Base-by-base conservation (phyloP, 2,797 vertebrate species). In the Salarias fasciatus region DNA sequence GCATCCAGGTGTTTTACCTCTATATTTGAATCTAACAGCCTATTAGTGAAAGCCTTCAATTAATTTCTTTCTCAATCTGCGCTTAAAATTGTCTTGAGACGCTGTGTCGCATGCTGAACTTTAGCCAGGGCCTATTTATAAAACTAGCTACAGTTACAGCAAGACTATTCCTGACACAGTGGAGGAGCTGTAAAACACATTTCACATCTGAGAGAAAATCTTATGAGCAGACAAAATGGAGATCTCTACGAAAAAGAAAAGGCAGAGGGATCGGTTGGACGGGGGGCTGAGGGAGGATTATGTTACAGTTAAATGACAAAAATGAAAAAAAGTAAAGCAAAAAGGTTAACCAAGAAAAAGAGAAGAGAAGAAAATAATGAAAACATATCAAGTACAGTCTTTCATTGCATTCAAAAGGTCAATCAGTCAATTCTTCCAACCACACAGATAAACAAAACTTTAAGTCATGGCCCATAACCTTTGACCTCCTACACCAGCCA, bases 111-210 rank as follows among this genome's bases (percentile, higher is more conserved):
- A 78, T 69, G 57, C 71, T 86, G 83, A 87, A 80, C 83, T 87
- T 84, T 85, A 69, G 80, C 80, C 72, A 82, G 53, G 11, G 53
- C 28, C 87, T 89, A 91, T 91, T 91, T 89, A 85, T 90, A 90
- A 79, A 74, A 67, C 48, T 77, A 84, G 87, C 86, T 90, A 87
- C 82, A 76, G 85, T 91, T 90, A 89, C 90, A 87, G 78, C 82
- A 30, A 0, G 61, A 82, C 86, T 91, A 90, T 89, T 90, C 79
- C 79, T 88, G 87, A 85, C 80, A 62, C 64, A 24, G 35, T 71
- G 49, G 51, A 79, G 63, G 64, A 71, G 63, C 82, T 71, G 75
- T 72, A 55, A 77, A 72, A 85, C 58, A 41, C 74, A 86, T 86
- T 75, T 83, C 73, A 70, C 78, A 79, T 85, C 59, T 69, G 55